Percentiles rank a stretch among this genome's conserved stretches.
phyloP scores from a whole-genome alignment of 2,113 vertebrate species.

The Neopipo cinnamomea region DNA sequence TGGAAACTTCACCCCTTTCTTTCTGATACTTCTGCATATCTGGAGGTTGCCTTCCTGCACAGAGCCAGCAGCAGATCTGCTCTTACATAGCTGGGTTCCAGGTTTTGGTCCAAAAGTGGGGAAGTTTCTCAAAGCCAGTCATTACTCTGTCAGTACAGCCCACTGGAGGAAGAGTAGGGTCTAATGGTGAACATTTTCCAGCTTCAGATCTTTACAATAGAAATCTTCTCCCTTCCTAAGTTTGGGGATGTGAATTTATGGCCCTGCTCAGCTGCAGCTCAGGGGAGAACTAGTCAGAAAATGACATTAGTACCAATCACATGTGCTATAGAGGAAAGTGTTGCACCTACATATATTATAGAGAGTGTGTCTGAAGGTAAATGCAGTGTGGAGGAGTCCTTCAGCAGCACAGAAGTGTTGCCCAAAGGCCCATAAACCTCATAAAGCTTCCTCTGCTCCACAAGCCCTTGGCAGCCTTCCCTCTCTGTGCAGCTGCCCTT shows the following conservation, averaged over 20 bases:
- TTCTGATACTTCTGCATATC: neutral
- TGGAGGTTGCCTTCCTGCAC: neutral
- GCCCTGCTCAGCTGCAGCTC: neutral
- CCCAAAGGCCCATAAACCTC: neutral
- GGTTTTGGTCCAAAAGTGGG: neutral
- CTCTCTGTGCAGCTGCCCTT: neutral
- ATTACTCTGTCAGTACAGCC: neutral
- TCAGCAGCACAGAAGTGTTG: neutral
- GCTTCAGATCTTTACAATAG: neutral
- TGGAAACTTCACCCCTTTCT: neutral
- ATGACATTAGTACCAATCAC: neutral
- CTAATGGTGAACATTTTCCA: neutral
- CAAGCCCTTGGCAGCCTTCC: neutral
- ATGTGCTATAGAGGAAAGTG: neutral
- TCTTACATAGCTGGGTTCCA: neutral
- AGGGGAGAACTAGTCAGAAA: neutral
- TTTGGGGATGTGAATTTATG: neutral
- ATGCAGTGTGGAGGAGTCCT: neutral
- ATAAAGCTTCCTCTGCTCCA: neutral
- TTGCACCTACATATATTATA: accelerated
- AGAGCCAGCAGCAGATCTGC: neutral
- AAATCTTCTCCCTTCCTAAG: neutral
- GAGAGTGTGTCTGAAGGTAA: neutral
- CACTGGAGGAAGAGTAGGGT: neutral
- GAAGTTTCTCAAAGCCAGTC: neutral